Conservation (phyloP, 1,140 invertebrate species). For the Lysiphlebus fabarum region DNA sequence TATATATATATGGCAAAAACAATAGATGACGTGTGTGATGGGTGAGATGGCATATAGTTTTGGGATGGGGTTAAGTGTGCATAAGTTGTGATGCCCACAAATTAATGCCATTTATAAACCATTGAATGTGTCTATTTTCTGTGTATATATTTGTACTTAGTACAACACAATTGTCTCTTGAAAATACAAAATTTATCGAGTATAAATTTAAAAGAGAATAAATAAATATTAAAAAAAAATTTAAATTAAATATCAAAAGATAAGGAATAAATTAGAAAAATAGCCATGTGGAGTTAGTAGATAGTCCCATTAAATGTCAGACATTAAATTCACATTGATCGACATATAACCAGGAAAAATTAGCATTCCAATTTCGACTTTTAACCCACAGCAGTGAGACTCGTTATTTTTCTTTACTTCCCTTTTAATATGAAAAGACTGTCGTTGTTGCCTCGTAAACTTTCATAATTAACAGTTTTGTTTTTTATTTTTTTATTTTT, state of each 20-base stretch:
- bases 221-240: background rate
- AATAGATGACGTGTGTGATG: slow-evolving; percentile 40
- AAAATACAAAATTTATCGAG: background rate
- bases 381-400: slow-evolving; percentile 4
- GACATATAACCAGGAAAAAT: slow-evolving; percentile 33
- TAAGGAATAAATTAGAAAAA: too few relatives aligned
- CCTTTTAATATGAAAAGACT: background rate
- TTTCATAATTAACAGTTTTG: slow-evolving; percentile 42
- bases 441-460: slow-evolving; percentile 37
- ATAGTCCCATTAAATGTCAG: slow-evolving; percentile 26
- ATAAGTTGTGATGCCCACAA: slow-evolving; percentile 13
- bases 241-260: background rate
- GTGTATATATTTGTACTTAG: slow-evolving; percentile 11
- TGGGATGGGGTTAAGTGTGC: slow-evolving; percentile 23
- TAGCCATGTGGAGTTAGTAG: too few relatives aligned
- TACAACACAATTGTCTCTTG: background rate
- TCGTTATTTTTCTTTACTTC: too few relatives aligned
- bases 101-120: slow-evolving; percentile 8
- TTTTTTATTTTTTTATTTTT: slow-evolving; percentile 16
- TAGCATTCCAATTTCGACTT: slow-evolving; percentile 45
- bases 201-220: background rate
- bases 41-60: too few relatives aligned
- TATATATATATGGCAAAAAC: slow-evolving; percentile 54
- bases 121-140: too few relatives aligned
- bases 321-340: slow-evolving; percentile 27